A percentile compares a stretch with the other conserved stretches of the same genome.
Conservation (phyloP, 2,113 vertebrate genomes). For the Aspidoscelis tigris region DNA sequence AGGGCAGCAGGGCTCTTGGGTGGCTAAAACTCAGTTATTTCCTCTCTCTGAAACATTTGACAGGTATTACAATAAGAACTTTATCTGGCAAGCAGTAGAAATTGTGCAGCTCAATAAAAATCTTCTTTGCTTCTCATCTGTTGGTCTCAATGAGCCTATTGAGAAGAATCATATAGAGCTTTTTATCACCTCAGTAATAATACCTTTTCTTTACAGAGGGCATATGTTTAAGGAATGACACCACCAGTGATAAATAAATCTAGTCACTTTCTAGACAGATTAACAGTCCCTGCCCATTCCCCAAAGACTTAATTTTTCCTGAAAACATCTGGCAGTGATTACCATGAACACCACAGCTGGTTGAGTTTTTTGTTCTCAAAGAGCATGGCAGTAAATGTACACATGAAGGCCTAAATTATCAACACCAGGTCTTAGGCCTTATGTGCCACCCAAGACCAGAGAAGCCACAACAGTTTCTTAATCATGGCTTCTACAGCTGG, state of each 20-base stretch:
- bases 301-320: neutral
- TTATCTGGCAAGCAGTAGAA: neutral
- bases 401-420: constrained; percentile 27
- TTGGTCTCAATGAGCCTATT: neutral
- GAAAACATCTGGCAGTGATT: constrained; percentile 17
- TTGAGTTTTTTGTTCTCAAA: constrained; percentile 20
- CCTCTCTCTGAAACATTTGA: neutral
- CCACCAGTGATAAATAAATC: neutral
- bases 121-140: neutral
- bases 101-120: neutral
- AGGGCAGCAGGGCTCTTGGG: neutral
- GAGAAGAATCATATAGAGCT: neutral
- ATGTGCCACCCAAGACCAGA: constrained; percentile 43
- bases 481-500: constrained; percentile 39
- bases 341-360: neutral
- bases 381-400: neutral
- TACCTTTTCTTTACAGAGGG: neutral
- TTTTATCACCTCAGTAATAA: neutral
- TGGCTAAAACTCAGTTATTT: constrained; percentile 5
- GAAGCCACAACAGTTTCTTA: constrained; percentile 40
- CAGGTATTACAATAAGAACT: constrained; percentile 12
- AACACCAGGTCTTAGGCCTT: constrained; percentile 15
- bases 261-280: neutral
- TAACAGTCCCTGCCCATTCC: neutral
- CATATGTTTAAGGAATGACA: neutral